Percentiles rank a stretch among this genome's conserved stretches.
Evolutionary conservation across 2,888 invertebrate species (phyloP).

Genomic region (Ommatoiulus sabulosus): DNA sequence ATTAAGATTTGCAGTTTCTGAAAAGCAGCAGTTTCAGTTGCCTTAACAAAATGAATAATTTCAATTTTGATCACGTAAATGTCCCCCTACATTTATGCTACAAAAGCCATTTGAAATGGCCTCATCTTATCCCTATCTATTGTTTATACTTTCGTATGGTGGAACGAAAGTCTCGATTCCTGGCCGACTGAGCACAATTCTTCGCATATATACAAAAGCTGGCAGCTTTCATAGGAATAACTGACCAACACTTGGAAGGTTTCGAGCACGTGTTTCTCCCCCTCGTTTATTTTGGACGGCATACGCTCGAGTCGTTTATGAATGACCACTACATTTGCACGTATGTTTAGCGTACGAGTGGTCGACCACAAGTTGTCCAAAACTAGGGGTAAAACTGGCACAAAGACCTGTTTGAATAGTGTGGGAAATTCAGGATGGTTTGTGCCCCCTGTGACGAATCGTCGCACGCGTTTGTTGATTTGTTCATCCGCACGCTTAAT

Average conservation of each 20-base stretch:
- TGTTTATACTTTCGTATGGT: no score
- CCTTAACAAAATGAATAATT: no score
- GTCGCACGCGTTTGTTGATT: conserved; percentile 10
- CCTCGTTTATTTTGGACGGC: not conserved
- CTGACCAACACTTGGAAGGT: not conserved
- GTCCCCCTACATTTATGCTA: no score
- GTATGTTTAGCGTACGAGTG: not conserved
- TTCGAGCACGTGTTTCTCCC: not conserved
- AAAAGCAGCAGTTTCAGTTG: no score
- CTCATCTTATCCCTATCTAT: no score
- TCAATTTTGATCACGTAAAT: no score
- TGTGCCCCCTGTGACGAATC: conserved; percentile 5
- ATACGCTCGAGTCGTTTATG: not conserved
- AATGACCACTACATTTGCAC: conserved; percentile 31
- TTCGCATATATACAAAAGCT: not conserved
- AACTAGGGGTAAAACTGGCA: not conserved
- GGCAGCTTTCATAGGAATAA: not conserved
- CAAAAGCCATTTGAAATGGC: no score
- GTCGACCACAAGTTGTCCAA: not conserved
- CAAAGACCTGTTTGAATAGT: conserved; percentile 23
- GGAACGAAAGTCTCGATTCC: not conserved
- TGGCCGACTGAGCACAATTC: not conserved
- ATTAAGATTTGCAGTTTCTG: no score
- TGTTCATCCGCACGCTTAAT: conserved; percentile 35
- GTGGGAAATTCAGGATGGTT: conserved; percentile 11